A percentile compares a stretch with the other conserved stretches of the same genome.
Conservation (phyloP, 2,113 vertebrate species). For the Lepisosteus oculatus region DNA sequence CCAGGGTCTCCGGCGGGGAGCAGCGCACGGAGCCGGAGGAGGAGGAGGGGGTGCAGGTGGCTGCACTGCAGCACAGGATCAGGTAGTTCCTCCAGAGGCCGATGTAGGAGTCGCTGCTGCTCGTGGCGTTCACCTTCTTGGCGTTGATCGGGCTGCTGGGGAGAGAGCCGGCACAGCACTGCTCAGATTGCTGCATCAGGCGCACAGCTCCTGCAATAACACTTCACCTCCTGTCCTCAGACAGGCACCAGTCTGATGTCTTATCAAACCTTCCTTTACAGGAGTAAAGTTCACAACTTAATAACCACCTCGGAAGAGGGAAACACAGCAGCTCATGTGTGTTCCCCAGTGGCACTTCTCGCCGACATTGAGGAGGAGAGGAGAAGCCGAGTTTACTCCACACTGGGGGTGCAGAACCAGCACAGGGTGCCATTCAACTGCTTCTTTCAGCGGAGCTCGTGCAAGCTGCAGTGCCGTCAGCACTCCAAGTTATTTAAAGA, state of each 20-base stretch:
- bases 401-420: no score
- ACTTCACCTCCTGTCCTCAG: no score
- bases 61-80: constrained; percentile 95
- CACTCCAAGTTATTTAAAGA: not conserved
- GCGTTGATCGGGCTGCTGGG: constrained; percentile 95
- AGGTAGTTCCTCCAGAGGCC: constrained; percentile 98
- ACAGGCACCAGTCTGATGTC: no score
- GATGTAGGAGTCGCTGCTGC: constrained; percentile 88
- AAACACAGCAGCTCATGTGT: no score
- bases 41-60: constrained; percentile 66
- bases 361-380: no score
- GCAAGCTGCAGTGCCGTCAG: no score
- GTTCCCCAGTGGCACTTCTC: no score
- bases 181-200: not conserved
- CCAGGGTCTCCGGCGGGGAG: constrained; percentile 96
- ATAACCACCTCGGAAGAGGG: no score
- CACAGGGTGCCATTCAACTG: not conserved
- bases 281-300: no score
- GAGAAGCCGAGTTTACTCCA: no score
- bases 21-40: constrained; percentile 88
- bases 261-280: no score
- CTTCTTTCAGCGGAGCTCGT: not conserved
- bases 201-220: no score
- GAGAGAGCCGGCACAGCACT: constrained; percentile 2
- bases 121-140: constrained; percentile 91